Percentiles rank a stretch among this genome's conserved stretches.
phyloP scores from a whole-genome alignment of 2,888 invertebrate genomes.

The Allacma fusca region DNA sequence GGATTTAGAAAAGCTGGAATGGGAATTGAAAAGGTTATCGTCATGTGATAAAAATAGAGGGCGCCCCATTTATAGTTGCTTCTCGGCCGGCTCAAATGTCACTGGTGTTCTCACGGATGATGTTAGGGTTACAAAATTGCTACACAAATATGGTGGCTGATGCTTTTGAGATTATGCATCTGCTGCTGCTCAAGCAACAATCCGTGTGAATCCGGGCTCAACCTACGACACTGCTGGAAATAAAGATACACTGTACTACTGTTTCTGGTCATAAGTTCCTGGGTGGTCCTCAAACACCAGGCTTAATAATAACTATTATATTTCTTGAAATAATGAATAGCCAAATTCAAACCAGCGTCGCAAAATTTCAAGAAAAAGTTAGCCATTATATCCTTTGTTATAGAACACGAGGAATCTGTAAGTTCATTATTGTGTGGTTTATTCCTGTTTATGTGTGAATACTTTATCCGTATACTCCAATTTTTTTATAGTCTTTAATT shows the following conservation, averaged over 20 bases:
- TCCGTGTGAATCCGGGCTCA: conserved; percentile 86
- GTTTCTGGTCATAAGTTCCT: conserved; percentile 58
- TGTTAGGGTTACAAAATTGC: conserved; percentile 78
- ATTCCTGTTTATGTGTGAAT: neutral
- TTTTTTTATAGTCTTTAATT: neutral
- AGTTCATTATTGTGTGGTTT: neutral
- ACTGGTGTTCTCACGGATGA: conserved; percentile 88
- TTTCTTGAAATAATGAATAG: neutral
- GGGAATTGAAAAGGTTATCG: conserved; percentile 31
- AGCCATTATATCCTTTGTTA: conserved; percentile 55
- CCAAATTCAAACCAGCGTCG: no score
- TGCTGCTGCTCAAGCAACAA: conserved; percentile 78
- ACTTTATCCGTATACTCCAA: no score
- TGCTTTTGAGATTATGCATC: conserved; percentile 91
- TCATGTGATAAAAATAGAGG: conserved; percentile 63
- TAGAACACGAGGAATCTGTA: conserved; percentile 49
- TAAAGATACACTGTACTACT: conserved; percentile 80
- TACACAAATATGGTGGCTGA: conserved; percentile 83
- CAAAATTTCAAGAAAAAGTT: no score
- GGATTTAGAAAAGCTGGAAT: conserved; percentile 46
- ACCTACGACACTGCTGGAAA: conserved; percentile 68
- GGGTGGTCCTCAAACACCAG: conserved; percentile 58
- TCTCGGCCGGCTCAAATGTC: conserved; percentile 86
- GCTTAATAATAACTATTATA: conserved; percentile 31
- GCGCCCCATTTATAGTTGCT: conserved; percentile 81